Base-by-base conservation (phyloP, 2,888 invertebrate genomes). In the Aporophyla lueneburgensis region DNA sequence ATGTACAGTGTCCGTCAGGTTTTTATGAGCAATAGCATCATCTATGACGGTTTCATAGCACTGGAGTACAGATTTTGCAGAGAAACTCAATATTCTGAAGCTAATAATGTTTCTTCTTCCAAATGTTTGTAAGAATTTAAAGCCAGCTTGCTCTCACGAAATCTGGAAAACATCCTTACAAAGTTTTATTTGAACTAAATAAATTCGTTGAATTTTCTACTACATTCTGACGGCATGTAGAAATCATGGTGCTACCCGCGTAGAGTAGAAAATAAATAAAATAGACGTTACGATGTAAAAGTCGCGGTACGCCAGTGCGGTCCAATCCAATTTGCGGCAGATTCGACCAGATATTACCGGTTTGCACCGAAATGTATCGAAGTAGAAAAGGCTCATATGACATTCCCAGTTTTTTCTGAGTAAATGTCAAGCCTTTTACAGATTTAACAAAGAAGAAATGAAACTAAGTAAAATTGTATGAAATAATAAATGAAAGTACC, bases 241-340 rank as follows among this genome's bases (percentile, higher is more conserved):
- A 87, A 87, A 83, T 78, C 83, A 80, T 79, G 49, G 68, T 69
- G 59, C 70, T 74, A 68, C 67, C 74, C 69, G 59, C 61, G 69
- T 33, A 69, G 66, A 76, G 76, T 79, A 80, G 83, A 86, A 89
- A 89, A 90, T 88, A 88, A 90, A 91, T 89, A 88, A 90, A 90
- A 91, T 86, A 82, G 85, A 87, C 84, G 82, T 88, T 84, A 83
- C 88, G 87, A 91, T 92, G 91, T 91, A 93, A 92, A 90, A 92
- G 91, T 91, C 89, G 90, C 85, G 83, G 85, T 84, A 85, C 89
- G 86, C 84, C 89, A 84, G 87, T 89, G 88, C 91, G 89, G 91
- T 89, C 91, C 93, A 93, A 95, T 95, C 93, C 94, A 94, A 94
- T 95, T 94, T 93, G 92, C 85, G 89, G 91, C 90, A 91, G 93